Evolutionary conservation across 1,140 invertebrate genomes (phyloP).

Genomic region (Danaus plexippus): DNA sequence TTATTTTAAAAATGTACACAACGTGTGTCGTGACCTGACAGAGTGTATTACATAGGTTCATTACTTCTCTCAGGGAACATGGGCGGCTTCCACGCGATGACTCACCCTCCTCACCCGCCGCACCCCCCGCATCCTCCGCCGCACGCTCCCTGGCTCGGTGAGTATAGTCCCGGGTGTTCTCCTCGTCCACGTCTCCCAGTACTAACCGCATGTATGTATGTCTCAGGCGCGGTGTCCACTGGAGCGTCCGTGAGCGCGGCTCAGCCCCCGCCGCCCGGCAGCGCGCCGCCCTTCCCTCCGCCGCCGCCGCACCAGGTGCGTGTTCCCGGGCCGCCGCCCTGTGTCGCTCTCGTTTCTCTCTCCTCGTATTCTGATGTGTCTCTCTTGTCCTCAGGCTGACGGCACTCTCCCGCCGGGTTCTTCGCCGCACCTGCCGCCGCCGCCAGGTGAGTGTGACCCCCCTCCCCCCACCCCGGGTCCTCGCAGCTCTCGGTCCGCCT

Average conservation of each 20-base stretch:
- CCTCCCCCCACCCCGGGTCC: not conserved
- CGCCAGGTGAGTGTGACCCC: constrained; percentile 30
- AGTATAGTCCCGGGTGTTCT: not conserved
- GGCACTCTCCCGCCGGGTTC: constrained; percentile 19
- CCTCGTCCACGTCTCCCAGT: too few species aligned
- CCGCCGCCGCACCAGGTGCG: constrained; percentile 35
- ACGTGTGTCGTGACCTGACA: too few species aligned
- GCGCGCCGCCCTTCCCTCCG: constrained; percentile 36
- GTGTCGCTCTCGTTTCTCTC: constrained; percentile 34
- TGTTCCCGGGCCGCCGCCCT: constrained; percentile 24
- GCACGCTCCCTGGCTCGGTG: constrained; percentile 50
- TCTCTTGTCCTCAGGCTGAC: constrained; percentile 33
- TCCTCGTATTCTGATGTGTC: constrained; percentile 6
- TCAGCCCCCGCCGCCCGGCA: constrained; percentile 65
- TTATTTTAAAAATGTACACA: too few species aligned
- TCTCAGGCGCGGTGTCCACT: constrained; percentile 18
- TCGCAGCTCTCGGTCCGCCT: not conserved
- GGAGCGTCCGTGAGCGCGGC: constrained; percentile 21
- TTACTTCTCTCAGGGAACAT: too few species aligned
- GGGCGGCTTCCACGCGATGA: constrained; percentile 23
- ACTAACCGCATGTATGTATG: not conserved
- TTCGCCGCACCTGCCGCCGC: constrained; percentile 38
- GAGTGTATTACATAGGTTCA: too few species aligned
- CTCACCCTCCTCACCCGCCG: constrained; percentile 40
- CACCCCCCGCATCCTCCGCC: constrained; percentile 36